Evolutionary conservation across 2,797 vertebrate genomes (phyloP).

Genomic region (Thamnophis elegans): DNA sequence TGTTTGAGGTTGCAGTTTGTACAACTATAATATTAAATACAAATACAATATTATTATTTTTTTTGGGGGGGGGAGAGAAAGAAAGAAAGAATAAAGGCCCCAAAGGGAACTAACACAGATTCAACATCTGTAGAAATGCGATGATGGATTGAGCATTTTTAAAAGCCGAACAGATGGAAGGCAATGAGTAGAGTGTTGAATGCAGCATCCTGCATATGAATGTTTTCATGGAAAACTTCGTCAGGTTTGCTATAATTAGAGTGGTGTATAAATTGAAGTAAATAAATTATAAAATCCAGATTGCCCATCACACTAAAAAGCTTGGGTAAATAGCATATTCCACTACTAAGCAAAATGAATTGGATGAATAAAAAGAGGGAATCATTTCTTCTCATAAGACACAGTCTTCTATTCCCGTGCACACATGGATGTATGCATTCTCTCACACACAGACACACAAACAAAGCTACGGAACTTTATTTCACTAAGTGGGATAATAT

Average conservation of each 20-base stretch:
- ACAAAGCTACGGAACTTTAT: background rate
- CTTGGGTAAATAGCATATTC: background rate
- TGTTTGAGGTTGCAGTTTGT: background rate
- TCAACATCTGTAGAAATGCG: background rate
- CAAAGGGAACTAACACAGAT: background rate
- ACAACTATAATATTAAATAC: background rate
- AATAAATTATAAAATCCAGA: background rate
- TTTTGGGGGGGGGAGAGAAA: fast-evolving
- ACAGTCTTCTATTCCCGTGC: background rate
- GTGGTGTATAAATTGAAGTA: background rate
- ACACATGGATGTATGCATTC: background rate
- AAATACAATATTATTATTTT: background rate
- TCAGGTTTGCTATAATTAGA: background rate
- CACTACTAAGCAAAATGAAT: background rate
- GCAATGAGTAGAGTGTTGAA: background rate
- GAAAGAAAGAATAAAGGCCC: background rate
- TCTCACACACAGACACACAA: background rate
- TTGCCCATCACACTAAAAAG: background rate
- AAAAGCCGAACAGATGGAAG: background rate
- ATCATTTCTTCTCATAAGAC: background rate
- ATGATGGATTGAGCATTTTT: background rate
- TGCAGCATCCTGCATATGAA: background rate
- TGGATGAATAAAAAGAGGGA: background rate
- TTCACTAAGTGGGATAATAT: background rate
- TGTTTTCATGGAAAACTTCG: background rate